Evolutionary conservation across 2,888 invertebrate species (phyloP), one percentile per base, ranked within the genome.

Genomic region (Smittia sp.): DNA sequence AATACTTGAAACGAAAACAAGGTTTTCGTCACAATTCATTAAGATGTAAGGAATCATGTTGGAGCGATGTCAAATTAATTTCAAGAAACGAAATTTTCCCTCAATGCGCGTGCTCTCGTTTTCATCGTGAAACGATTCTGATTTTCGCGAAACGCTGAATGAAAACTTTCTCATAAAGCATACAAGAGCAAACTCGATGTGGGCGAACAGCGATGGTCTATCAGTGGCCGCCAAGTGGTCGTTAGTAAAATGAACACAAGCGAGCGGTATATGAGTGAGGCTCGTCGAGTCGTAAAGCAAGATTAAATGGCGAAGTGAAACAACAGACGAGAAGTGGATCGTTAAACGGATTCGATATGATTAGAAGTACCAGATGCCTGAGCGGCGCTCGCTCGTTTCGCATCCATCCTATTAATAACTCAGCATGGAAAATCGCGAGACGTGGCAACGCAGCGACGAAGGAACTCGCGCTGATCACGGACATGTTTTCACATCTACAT

Each of bases 41-140:
- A 69, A 69, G 69, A 69, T 69, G 69, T 69, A 69, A 54, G 20
- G 54, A 54, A 69, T 54, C 24, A 63, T 63, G 41, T 41, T 69
- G 69, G 25, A 69, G 69, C 52, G 54, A 69, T 27, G 69, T 69
- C 69, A 69, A 69, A 69, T 69, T 69, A 69, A 52, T 69, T 69
- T 69, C 18, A 69, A 25, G 20, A 27, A 52, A 52, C 13, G 22
- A 58, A 58, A 4, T 20, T 18, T 58, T 58, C 58, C 9, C 22
- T 58, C 20, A 9, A 18, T 4, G 7, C 58, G 18, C 22, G 20
- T 46, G 11, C 58, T 18, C 9, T 58, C 18, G 9, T 20, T 58
- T 58, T 18, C 6, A 46, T 46, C 15, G 46, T 15, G 46, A 46
- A 46, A 13, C 46, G 11, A 13, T 15, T 46, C 15, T 11, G 11